Conservation (phyloP, 2,797 vertebrate genomes). For the Parambassis ranga region DNA sequence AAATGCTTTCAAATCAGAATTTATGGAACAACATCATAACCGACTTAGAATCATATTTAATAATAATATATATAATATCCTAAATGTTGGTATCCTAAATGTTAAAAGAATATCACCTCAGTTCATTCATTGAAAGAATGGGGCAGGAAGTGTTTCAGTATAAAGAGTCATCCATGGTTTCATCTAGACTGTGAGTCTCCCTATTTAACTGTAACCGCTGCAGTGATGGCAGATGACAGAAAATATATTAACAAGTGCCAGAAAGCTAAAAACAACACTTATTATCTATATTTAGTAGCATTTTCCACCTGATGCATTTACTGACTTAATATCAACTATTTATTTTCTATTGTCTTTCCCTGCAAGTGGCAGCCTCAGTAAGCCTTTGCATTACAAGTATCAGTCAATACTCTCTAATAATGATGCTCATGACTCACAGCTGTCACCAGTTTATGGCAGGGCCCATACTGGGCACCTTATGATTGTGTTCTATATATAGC, state of each 20-base stretch:
- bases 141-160: no score
- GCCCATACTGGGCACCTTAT: slow-evolving; percentile 49
- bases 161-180: no score
- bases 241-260: background rate
- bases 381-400: slow-evolving; percentile 34
- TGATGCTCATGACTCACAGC: slow-evolving; percentile 52
- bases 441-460: slow-evolving; percentile 50
- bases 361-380: slow-evolving; percentile 17
- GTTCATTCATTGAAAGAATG: no score
- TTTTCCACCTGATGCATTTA: background rate
- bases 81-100: no score
- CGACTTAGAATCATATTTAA: no score
- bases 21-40: no score
- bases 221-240: background rate
- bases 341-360: slow-evolving; percentile 26
- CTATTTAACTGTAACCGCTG: no score
- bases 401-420: slow-evolving; percentile 55
- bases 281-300: background rate
- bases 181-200: no score
- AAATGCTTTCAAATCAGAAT: no score
- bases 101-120: no score
- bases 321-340: slow-evolving; percentile 11
- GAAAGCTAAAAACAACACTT: background rate
- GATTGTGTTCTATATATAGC: slow-evolving; percentile 58
- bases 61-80: no score